Conservation (phyloP, 2,888 invertebrate genomes). For the Dolichopus griseipennis region DNA sequence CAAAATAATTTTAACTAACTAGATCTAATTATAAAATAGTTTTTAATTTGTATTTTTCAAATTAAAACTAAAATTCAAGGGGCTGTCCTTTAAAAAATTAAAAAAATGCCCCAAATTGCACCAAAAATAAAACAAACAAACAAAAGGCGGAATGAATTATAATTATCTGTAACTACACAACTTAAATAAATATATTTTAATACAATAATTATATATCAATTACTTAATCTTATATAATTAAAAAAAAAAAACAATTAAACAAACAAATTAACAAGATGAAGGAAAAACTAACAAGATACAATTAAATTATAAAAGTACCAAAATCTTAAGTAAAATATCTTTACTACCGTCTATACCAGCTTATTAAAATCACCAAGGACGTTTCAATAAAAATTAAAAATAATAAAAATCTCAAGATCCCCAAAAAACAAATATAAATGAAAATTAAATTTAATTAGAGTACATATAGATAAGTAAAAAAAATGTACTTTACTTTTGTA, state of each 20-base stretch:
- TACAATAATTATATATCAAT: constrained; percentile 1
- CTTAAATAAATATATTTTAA: neutral
- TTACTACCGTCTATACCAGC: neutral
- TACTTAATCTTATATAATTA: neutral
- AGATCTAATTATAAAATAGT: neutral
- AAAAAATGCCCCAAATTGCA: neutral
- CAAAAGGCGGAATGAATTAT: neutral
- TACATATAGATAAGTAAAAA: neutral
- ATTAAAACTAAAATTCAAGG: neutral
- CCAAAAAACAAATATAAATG: no score
- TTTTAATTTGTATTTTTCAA: neutral
- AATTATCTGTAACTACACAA: neutral
- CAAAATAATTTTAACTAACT: neutral
- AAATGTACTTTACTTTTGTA: no score
- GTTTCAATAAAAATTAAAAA: neutral
- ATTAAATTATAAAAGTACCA: no score
- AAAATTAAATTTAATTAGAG: no score
- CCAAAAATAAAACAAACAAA: neutral
- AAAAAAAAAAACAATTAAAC: neutral
- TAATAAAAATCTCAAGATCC: no score
- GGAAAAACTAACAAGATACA: no score
- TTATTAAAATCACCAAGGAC: constrained; percentile 4
- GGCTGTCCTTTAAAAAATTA: neutral
- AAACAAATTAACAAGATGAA: neutral
- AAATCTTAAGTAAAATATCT: no score